Evolutionary conservation across 2,888 invertebrate genomes (phyloP).

Genomic region (Tenthredo scrophulariae): DNA sequence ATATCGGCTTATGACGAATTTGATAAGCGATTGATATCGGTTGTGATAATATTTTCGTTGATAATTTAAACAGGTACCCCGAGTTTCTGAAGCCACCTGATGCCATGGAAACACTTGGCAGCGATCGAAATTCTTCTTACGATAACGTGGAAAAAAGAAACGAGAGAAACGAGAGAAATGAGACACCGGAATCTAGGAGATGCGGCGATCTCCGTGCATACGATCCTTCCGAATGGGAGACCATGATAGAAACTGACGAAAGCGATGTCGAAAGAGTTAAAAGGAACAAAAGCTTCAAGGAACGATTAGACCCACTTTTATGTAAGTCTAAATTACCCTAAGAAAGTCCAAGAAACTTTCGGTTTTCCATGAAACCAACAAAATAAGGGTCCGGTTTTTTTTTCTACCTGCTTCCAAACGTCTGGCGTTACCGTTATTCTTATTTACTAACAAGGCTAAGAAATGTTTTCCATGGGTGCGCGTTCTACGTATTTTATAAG

Average conservation of each 20-base stretch:
- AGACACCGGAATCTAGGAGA: conserved; percentile 70
- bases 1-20: conserved; percentile 10
- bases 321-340: conserved; percentile 79
- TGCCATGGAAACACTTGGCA: conserved; percentile 71
- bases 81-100: conserved; percentile 84
- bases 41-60: conserved; percentile 34
- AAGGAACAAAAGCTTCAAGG: conserved; percentile 86
- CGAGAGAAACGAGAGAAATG: conserved; percentile 64
- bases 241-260: conserved; percentile 80
- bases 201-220: conserved; percentile 64
- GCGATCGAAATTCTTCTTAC: conserved; percentile 84
- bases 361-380: background rate
- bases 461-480: background rate
- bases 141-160: conserved; percentile 86
- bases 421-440: background rate
- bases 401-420: background rate
- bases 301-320: conserved; percentile 87
- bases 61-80: conserved; percentile 81
- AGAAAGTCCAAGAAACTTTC: background rate
- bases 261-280: conserved; percentile 75
- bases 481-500: background rate
- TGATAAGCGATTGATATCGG: conserved; percentile 5
- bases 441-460: background rate
- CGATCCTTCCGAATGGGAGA: conserved; percentile 75
- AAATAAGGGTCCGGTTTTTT: background rate